These are phyloP conservation scores for Amblyjoppa proteus DNA, from an alignment of 2,888 invertebrate species.

Conservation along the genomic window DNA sequence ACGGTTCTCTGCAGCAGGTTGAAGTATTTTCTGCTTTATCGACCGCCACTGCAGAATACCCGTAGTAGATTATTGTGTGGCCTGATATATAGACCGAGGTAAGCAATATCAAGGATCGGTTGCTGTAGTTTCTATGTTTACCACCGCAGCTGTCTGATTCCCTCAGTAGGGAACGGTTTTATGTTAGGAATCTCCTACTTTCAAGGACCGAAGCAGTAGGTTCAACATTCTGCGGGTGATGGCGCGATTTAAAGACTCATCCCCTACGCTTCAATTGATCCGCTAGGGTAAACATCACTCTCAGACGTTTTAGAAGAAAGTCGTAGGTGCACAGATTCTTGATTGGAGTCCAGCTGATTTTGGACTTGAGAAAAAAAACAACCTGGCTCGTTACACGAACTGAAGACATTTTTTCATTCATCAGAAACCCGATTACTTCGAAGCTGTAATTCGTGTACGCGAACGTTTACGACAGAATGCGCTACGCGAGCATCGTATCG, in stretches of 20 bases:
- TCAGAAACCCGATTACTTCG: not conserved
- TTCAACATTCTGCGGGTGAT: conserved; percentile 9
- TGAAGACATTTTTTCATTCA: not conserved
- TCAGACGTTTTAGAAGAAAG: not conserved
- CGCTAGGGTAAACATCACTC: conserved; percentile 37
- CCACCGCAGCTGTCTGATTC: not conserved
- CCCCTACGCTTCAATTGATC: conserved; percentile 14
- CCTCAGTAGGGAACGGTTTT: not conserved
- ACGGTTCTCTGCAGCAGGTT: not conserved
- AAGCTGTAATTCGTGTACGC: not conserved
- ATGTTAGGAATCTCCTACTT: not conserved
- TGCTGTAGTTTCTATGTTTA: not conserved
- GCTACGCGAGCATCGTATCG: not conserved
- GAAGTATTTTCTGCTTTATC: not conserved
- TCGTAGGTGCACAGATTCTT: not conserved
- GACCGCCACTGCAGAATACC: not conserved
- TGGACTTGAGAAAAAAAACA: not conserved
- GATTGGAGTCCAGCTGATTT: not conserved
- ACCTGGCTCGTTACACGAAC: not conserved
- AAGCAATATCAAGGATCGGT: too few species aligned
- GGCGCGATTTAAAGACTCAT: not conserved
- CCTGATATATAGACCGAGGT: not conserved
- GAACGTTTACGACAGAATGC: not conserved
- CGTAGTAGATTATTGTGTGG: not conserved
- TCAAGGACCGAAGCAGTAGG: not conserved